These are phyloP conservation scores for Syrphus vitripennis DNA, from an alignment of 2,888 invertebrate species.

Conservation along the genomic window DNA sequence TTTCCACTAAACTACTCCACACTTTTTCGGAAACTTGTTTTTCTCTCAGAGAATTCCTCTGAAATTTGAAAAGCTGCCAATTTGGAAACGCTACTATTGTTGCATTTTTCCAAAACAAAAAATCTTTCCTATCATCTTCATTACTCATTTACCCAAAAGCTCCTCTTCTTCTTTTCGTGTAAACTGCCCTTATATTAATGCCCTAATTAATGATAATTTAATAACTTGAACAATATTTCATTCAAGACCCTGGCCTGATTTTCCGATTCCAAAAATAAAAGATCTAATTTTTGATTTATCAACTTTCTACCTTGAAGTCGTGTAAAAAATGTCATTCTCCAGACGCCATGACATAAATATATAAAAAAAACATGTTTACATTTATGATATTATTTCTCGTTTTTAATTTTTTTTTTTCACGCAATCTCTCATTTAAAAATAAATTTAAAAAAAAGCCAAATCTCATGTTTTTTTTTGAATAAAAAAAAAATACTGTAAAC, in stretches of 20 bases:
- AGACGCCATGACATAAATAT: slow-evolving; percentile 28
- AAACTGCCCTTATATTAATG: too few relatives aligned
- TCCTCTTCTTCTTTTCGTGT: too few relatives aligned
- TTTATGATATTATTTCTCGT: not conserved
- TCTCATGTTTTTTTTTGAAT: not conserved
- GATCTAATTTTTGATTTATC: not conserved
- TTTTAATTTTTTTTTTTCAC: not conserved
- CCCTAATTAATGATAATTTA: not conserved
- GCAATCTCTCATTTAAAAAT: not conserved
- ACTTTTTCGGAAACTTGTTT: too few relatives aligned
- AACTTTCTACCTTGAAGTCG: not conserved
- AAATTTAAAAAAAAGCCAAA: not conserved
- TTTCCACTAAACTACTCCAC: too few relatives aligned
- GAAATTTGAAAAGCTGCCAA: too few relatives aligned
- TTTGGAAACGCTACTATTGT: too few relatives aligned
- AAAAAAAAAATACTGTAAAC: not conserved
- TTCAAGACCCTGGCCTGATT: slow-evolving; percentile 1
- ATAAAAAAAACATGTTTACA: not conserved
- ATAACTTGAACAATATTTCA: not conserved
- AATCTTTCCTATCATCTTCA: too few relatives aligned
- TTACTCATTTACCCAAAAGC: too few relatives aligned
- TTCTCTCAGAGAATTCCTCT: too few relatives aligned
- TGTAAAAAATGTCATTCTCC: slow-evolving; percentile 21
- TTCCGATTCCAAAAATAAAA: not conserved
- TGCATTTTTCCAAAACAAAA: too few relatives aligned